Percentiles rank a stretch among this genome's conserved stretches.
phyloP scores from a whole-genome alignment of 2,113 vertebrate species.

The Lophochroa leadbeateri region DNA sequence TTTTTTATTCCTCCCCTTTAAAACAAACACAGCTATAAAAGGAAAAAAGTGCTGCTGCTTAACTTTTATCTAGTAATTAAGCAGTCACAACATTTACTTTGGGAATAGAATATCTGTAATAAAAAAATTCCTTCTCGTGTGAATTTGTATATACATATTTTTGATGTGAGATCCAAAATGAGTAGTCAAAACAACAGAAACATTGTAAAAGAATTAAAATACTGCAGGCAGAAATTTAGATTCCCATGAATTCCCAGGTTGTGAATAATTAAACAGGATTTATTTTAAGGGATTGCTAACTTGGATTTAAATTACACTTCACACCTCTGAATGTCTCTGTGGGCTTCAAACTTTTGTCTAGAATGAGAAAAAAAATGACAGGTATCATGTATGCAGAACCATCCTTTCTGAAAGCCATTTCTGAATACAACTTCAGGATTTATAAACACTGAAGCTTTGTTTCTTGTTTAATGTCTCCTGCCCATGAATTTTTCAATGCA shows the following conservation, averaged over 20 bases:
- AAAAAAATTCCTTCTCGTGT: not conserved
- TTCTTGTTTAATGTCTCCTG: not conserved
- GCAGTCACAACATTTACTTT: not conserved
- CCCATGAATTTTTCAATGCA: not conserved
- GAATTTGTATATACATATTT: not conserved
- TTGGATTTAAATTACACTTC: not conserved
- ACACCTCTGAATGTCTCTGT: not conserved
- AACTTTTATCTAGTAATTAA: not conserved
- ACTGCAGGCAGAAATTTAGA: not conserved
- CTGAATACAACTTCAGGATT: not conserved
- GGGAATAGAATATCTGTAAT: not conserved
- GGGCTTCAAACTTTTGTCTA: not conserved
- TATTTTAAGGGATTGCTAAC: not conserved
- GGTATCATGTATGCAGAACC: not conserved
- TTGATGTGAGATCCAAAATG: not conserved
- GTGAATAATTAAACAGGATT: slow-evolving; percentile 4
- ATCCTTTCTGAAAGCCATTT: not conserved
- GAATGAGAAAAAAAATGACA: not conserved
- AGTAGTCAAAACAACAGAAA: not conserved
- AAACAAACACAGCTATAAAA: not conserved
- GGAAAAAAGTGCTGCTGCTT: not conserved
- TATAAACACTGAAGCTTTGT: not conserved
- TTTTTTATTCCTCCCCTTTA: not conserved
- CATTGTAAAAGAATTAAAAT: not conserved
- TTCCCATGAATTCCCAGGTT: not conserved